These are phyloP conservation scores for Rutilus rutilus DNA, from an alignment of 2,113 vertebrate genomes.

Conservation along the genomic window DNA sequence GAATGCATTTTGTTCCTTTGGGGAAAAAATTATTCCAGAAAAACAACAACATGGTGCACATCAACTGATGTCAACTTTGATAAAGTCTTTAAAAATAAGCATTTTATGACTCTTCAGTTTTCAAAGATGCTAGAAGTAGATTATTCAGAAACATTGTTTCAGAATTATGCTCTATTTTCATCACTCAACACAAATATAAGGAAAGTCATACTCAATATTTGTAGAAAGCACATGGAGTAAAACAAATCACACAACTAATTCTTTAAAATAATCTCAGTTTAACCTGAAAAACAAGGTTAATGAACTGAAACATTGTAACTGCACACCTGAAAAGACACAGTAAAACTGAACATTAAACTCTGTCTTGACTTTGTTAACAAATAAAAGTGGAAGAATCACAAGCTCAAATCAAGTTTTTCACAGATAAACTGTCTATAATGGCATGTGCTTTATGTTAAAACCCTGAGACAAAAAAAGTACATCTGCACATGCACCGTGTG, in stretches of 20 bases:
- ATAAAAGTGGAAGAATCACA: conserved; percentile 26
- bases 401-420: conserved; percentile 21
- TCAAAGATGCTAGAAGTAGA: conserved; percentile 4
- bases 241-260: not conserved
- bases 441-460: conserved; percentile 20
- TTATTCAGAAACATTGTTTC: not conserved
- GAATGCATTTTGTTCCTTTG: not conserved
- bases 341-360: conserved; percentile 19
- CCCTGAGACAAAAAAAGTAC: conserved; percentile 49
- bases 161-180: not conserved
- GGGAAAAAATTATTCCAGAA: not conserved
- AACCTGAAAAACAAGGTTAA: not conserved
- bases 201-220: not conserved
- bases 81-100: not conserved
- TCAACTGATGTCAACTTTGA: not conserved
- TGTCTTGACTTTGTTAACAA: not conserved
- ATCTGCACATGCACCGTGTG: conserved; percentile 30
- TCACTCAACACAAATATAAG: not conserved
- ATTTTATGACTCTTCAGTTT: not conserved
- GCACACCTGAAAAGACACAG: conserved; percentile 15
- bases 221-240: not conserved
- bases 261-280: not conserved
- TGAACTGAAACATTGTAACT: not conserved
- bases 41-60: not conserved
- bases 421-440: conserved; percentile 10